These are phyloP conservation scores for Hippocampus comes DNA, from an alignment of 2,113 vertebrate species.

Conservation along the genomic window DNA sequence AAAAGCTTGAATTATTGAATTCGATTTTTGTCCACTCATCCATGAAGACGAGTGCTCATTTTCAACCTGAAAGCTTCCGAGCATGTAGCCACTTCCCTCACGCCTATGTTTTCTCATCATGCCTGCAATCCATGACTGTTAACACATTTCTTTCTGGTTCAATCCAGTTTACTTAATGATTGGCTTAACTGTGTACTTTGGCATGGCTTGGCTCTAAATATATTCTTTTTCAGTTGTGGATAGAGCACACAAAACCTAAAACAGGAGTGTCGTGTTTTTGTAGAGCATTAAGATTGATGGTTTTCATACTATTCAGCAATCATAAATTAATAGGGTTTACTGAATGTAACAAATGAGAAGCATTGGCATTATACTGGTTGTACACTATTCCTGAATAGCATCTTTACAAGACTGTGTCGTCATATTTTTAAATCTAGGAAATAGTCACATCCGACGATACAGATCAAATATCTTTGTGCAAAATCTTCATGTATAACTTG, in stretches of 20 bases:
- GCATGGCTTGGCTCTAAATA: conserved; percentile 30
- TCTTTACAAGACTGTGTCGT: conserved; percentile 21
- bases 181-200: conserved; percentile 20
- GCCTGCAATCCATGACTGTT: conserved; percentile 19
- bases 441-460: conserved; percentile 60
- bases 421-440: conserved; percentile 43
- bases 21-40: conserved; percentile 30
- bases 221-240: conserved; percentile 21
- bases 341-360: conserved; percentile 32
- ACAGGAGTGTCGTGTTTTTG: conserved; percentile 14
- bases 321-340: conserved; percentile 14
- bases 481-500: conserved; percentile 53
- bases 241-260: conserved; percentile 19
- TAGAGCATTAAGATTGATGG: conserved; percentile 26
- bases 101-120: conserved; percentile 17
- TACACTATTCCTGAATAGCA: conserved; percentile 26
- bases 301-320: conserved; percentile 24
- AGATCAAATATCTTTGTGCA: conserved; percentile 48
- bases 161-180: conserved; percentile 21
- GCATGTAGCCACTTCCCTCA: conserved; percentile 26
- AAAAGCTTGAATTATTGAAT: background rate
- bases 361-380: conserved; percentile 41
- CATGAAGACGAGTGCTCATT: conserved; percentile 56
- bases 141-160: conserved; percentile 20
- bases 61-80: background rate